Conservation (phyloP, 2,888 invertebrate genomes). For the Andrena marginata region DNA sequence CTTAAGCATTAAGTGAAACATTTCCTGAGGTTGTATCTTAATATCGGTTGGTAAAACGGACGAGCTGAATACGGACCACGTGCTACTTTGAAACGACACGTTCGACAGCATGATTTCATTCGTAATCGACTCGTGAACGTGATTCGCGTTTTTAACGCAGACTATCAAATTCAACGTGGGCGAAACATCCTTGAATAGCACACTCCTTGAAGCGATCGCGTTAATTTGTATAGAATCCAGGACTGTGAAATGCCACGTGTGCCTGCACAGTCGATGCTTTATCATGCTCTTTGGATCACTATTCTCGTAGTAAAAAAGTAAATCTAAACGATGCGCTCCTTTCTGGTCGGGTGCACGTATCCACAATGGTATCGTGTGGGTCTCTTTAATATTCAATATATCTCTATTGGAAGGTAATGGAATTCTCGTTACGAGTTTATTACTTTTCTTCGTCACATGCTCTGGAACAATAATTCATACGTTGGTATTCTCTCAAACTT, state of each 20-base stretch:
- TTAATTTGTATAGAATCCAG: constrained; percentile 88
- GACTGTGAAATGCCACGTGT: constrained; percentile 88
- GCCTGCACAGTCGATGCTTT: constrained; percentile 88
- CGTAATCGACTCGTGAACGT: constrained; percentile 87
- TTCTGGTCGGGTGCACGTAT: constrained; percentile 89
- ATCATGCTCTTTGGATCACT: constrained; percentile 80
- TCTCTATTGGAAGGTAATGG: constrained; percentile 81
- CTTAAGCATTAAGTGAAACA: constrained; percentile 86
- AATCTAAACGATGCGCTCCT: constrained; percentile 88
- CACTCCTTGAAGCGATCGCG: constrained; percentile 86
- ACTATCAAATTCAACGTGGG: constrained; percentile 89
- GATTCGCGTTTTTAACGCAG: constrained; percentile 90
- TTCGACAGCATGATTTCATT: constrained; percentile 87
- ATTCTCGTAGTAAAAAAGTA: constrained; percentile 91
- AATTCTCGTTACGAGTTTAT: constrained; percentile 85
- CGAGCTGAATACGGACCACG: constrained; percentile 87
- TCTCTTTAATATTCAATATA: constrained; percentile 86
- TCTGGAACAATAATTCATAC: constrained; percentile 66
- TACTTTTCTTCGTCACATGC: constrained; percentile 81
- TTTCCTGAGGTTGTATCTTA: constrained; percentile 86
- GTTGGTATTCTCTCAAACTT: constrained; percentile 10
- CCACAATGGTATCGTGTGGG: constrained; percentile 88
- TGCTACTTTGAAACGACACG: constrained; percentile 87
- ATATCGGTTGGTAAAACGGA: constrained; percentile 81
- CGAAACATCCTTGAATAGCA: constrained; percentile 82